Percentiles rank a stretch among this genome's conserved stretches.
These are phyloP conservation scores for Megaptera novaeangliae DNA, from an alignment of 2,113 vertebrate species.

Conservation along the genomic window DNA sequence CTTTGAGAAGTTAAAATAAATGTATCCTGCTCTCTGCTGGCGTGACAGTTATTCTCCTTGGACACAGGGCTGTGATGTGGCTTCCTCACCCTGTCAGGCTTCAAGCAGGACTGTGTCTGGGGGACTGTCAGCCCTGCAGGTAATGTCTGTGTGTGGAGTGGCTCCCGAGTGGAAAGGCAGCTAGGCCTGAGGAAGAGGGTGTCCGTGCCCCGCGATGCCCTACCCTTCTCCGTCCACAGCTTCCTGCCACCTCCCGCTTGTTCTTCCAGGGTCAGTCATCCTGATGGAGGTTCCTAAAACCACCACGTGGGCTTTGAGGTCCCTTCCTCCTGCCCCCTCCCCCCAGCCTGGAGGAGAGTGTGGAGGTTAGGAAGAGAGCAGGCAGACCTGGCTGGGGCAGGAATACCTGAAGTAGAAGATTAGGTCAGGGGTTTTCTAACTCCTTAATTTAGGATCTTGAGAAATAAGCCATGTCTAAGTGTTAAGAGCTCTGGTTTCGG, in stretches of 20 bases:
- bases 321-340: background rate
- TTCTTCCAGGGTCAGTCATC: background rate
- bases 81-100: background rate
- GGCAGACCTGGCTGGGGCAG: background rate
- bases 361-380: background rate
- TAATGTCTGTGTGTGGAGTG: background rate
- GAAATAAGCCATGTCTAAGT: background rate
- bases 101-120: background rate
- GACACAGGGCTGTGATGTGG: rapidly evolving
- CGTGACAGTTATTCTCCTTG: background rate
- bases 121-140: background rate
- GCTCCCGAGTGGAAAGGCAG: background rate
- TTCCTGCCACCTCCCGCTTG: background rate
- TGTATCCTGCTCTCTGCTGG: background rate
- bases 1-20: background rate
- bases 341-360: background rate
- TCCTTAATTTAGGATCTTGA: background rate
- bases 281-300: background rate
- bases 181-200: too few species aligned
- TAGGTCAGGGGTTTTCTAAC: background rate
- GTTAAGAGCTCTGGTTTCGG: background rate
- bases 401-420: background rate
- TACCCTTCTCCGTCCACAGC: background rate
- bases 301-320: background rate
- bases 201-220: background rate